Percentiles rank a stretch among this genome's conserved stretches.
These are phyloP conservation scores for Oeneis ivallda DNA, from an alignment of 2,888 invertebrate genomes.

Conservation along the genomic window DNA sequence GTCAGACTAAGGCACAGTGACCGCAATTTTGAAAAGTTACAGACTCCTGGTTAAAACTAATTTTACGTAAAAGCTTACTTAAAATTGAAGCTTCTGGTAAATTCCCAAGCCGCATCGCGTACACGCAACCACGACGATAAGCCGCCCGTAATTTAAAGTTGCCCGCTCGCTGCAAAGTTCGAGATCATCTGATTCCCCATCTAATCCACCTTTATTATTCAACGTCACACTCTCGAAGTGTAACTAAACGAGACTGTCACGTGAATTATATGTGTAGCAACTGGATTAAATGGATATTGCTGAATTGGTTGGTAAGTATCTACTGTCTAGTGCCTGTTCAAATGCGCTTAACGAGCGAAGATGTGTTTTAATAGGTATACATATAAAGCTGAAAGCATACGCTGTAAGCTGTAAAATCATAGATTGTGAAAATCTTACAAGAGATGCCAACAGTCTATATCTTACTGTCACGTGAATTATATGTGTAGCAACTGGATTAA, in stretches of 20 bases:
- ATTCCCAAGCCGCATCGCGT: conserved; percentile 23
- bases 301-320: too few species aligned
- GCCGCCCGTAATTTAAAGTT: conserved; percentile 41
- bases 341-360: too few species aligned
- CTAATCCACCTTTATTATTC: conserved; percentile 43
- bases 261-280: conserved; percentile 12
- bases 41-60: too few species aligned
- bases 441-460: too few species aligned
- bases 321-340: too few species aligned
- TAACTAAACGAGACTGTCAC: conserved; percentile 10
- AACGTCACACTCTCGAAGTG: conserved; percentile 39
- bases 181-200: conserved; percentile 39
- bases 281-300: conserved; percentile 3
- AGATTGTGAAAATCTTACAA: too few species aligned
- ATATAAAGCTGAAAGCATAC: too few species aligned
- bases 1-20: too few species aligned
- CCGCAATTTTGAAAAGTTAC: too few species aligned
- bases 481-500: conserved; percentile 2
- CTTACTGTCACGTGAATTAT: conserved; percentile 16
- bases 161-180: conserved; percentile 39
- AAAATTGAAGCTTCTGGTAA: not conserved
- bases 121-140: conserved; percentile 33
- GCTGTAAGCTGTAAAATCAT: too few species aligned
- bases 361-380: too few species aligned
- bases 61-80: not conserved